Evolutionary conservation across 2,113 vertebrate genomes (phyloP).

Genomic region (Nothoprocta pentlandii): DNA sequence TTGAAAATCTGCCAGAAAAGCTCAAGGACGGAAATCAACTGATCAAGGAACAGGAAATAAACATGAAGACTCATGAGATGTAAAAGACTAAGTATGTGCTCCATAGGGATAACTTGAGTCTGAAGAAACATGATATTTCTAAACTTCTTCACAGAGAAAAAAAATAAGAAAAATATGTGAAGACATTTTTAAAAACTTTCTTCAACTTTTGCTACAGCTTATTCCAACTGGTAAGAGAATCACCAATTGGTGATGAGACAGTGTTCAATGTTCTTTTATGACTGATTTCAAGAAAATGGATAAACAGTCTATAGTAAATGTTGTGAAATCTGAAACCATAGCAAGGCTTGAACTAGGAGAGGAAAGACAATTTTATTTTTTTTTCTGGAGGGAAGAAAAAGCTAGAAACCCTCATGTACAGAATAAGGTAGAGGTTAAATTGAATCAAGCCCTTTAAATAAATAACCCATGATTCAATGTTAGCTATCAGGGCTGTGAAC

Average conservation of each 20-base stretch:
- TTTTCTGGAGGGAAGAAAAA: neutral
- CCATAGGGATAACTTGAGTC: neutral
- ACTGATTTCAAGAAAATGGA: neutral
- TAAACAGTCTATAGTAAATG: neutral
- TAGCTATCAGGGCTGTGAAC: neutral
- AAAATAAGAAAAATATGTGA: constrained; percentile 19
- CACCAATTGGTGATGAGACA: neutral
- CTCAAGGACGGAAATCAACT: constrained; percentile 28
- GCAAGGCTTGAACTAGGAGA: neutral
- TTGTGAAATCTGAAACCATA: neutral
- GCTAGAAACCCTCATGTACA: neutral
- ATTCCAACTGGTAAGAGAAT: neutral
- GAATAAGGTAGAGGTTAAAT: neutral
- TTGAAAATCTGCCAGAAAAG: neutral
- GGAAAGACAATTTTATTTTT: neutral
- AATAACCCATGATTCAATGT: neutral
- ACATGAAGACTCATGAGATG: constrained; percentile 29
- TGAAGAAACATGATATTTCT: neutral
- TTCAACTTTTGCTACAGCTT: neutral
- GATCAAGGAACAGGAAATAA: constrained; percentile 14
- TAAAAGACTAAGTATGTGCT: neutral
- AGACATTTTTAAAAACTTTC: neutral
- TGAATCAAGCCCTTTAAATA: neutral
- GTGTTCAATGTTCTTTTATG: neutral
- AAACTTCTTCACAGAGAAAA: neutral